phyloP scores from a whole-genome alignment of 2,113 vertebrate genomes.

The Lipophrys pholis region DNA sequence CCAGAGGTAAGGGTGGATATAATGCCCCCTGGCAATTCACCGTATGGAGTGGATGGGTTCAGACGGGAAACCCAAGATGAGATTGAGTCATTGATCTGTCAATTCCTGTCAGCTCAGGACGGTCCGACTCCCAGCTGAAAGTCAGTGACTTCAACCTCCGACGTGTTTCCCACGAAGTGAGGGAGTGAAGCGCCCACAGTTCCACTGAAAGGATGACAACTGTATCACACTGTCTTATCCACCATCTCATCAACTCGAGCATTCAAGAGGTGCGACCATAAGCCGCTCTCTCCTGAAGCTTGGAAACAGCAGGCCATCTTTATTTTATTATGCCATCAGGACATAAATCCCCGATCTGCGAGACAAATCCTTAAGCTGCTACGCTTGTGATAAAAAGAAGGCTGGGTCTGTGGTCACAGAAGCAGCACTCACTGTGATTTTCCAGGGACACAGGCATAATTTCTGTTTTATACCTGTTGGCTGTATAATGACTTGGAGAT shows the following conservation, averaged over 20 bases:
- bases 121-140: slow-evolving; percentile 22
- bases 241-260: slow-evolving; percentile 34
- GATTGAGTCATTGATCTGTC: slow-evolving; percentile 24
- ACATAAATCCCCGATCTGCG: slow-evolving; percentile 49
- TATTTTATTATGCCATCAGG: slow-evolving; percentile 51
- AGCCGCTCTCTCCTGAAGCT: slow-evolving; percentile 28
- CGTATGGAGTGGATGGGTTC: slow-evolving; percentile 34
- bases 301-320: slow-evolving; percentile 42
- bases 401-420: slow-evolving; percentile 43
- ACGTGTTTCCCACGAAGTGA: slow-evolving; percentile 16
- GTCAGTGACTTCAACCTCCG: slow-evolving; percentile 40
- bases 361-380: slow-evolving; percentile 64
- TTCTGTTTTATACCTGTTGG: slow-evolving; percentile 38
- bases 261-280: slow-evolving; percentile 39
- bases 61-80: slow-evolving; percentile 45
- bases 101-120: slow-evolving; percentile 24
- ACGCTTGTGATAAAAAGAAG: slow-evolving; percentile 40
- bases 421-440: slow-evolving; percentile 43
- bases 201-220: slow-evolving; percentile 20
- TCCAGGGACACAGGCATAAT: slow-evolving; percentile 27
- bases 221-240: neutral
- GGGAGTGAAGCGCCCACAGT: slow-evolving; percentile 14
- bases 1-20: slow-evolving; percentile 32
- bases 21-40: slow-evolving; percentile 35
- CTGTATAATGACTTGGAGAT: slow-evolving; percentile 21